A percentile compares a stretch with the other conserved stretches of the same genome.
phyloP scores from a whole-genome alignment of 2,113 vertebrate species.

The Vimba vimba region DNA sequence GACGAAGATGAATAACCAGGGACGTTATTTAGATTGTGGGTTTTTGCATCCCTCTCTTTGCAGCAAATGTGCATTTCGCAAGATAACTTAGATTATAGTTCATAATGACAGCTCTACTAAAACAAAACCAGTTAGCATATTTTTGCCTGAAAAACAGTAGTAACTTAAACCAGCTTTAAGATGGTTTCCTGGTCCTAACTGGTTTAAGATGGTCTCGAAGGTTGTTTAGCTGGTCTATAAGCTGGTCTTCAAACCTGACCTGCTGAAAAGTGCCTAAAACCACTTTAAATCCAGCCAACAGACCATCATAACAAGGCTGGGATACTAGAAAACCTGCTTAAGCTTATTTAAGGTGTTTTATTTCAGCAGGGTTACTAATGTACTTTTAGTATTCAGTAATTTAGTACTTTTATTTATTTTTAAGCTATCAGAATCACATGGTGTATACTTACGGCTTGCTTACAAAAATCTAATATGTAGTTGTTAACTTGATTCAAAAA shows the following conservation, averaged over 20 bases:
- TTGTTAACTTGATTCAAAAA: conserved; percentile 26
- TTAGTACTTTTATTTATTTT: neutral
- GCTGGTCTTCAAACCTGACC: neutral
- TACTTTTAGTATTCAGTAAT: neutral
- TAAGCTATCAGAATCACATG: neutral
- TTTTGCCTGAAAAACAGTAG: neutral
- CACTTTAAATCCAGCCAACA: neutral
- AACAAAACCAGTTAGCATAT: neutral
- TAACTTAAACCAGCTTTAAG: neutral
- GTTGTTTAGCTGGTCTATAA: neutral
- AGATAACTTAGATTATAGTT: conserved; percentile 18
- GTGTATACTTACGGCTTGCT: neutral
- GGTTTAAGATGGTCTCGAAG: neutral
- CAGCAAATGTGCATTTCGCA: conserved; percentile 1
- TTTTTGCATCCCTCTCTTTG: conserved; percentile 15
- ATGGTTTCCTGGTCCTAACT: neutral
- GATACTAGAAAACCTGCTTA: neutral
- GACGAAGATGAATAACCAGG: neutral
- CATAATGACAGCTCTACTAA: neutral
- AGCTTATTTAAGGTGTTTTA: conserved; percentile 1
- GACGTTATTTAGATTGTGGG: conserved; percentile 23
- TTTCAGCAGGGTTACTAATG: neutral
- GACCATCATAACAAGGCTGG: neutral
- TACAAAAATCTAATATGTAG: conserved; percentile 17
- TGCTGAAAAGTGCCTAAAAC: neutral